phyloP scores from a whole-genome alignment of 2,797 vertebrate genomes.

The Typhlichthys subterraneus region DNA sequence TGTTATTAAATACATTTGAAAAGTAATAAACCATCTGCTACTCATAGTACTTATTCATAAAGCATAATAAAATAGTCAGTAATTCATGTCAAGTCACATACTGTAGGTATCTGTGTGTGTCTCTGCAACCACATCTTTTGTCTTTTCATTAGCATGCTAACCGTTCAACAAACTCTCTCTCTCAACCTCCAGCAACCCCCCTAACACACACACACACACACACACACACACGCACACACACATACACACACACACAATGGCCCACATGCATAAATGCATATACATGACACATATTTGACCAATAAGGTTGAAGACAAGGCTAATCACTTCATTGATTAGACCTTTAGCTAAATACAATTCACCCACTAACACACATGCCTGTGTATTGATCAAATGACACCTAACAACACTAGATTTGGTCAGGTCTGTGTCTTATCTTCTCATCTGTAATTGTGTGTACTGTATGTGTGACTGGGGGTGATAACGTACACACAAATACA shows the following conservation, averaged over 20 bases:
- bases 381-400: conserved; percentile 34
- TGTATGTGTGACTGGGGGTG: background rate
- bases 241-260: background rate
- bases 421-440: conserved; percentile 23
- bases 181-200: background rate
- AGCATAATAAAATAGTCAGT: too few relatives aligned
- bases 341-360: conserved; percentile 28
- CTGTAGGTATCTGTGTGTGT: background rate
- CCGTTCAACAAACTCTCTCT: background rate
- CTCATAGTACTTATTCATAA: too few relatives aligned
- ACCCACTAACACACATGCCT: conserved; percentile 9
- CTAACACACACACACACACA: conserved; percentile 1
- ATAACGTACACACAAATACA: background rate
- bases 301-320: conserved; percentile 55
- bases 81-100: too few relatives aligned
- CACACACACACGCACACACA: background rate
- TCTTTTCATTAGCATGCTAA: conserved; percentile 8
- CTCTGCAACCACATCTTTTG: background rate
- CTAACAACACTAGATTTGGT: conserved; percentile 38
- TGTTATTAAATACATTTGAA: too few relatives aligned
- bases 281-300: conserved; percentile 11
- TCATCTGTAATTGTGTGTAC: conserved; percentile 17
- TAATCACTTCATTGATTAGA: conserved; percentile 41
- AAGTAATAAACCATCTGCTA: too few relatives aligned
- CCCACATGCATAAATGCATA: conserved; percentile 13